Conservation (phyloP, 2,888 invertebrate species). For the Phaedon cochleariae region DNA sequence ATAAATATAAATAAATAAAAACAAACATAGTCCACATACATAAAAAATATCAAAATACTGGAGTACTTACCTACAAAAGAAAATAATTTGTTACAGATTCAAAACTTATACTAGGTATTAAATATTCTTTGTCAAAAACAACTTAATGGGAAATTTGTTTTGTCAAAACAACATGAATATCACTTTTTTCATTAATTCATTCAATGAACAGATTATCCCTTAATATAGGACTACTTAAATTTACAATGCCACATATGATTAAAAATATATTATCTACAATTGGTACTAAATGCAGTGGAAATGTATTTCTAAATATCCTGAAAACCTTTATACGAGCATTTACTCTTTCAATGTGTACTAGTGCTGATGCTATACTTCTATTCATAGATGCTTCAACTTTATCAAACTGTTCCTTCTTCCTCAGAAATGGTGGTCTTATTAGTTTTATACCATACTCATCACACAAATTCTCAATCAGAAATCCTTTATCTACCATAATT, state of each 20-base stretch:
- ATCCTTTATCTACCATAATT: constrained; percentile 40
- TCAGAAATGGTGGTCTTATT: neutral
- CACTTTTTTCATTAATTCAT: too few relatives aligned
- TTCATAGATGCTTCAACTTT: neutral
- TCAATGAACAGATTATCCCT: too few relatives aligned
- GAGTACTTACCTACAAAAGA: too few relatives aligned
- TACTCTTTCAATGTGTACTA: neutral
- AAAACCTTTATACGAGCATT: neutral
- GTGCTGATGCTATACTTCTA: neutral
- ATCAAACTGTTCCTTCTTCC: too few relatives aligned
- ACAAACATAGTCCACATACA: too few relatives aligned
- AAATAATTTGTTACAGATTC: too few relatives aligned
- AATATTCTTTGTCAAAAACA: too few relatives aligned
- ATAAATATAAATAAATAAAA: too few relatives aligned
- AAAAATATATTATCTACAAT: neutral
- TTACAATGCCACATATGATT: neutral
- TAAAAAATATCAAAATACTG: too few relatives aligned
- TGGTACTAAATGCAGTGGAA: neutral
- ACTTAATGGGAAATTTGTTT: too few relatives aligned
- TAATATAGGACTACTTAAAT: too few relatives aligned
- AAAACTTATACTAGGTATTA: too few relatives aligned
- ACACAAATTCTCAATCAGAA: constrained; percentile 31
- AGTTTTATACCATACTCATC: neutral
- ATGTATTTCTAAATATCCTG: neutral
- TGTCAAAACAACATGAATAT: neutral